Evolutionary conservation across 2,888 invertebrate species (phyloP).

Genomic region (Dugesia japonica): DNA sequence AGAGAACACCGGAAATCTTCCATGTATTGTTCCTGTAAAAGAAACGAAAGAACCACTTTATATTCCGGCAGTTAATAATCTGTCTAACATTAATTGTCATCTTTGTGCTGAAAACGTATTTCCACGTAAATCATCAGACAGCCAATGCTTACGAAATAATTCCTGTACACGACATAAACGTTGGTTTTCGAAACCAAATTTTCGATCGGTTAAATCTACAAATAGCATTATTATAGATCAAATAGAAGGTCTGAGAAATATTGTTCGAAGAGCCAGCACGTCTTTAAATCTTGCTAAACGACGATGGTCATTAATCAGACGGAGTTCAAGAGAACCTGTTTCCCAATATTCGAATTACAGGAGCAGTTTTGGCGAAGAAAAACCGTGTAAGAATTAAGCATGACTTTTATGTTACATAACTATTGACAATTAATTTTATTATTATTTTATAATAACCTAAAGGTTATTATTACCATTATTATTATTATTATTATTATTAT

Average conservation of each 20-base stretch:
- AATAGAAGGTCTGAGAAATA: slow-evolving; percentile 6
- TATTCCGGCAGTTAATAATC: background rate
- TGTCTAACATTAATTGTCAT: background rate
- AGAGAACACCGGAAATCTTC: background rate
- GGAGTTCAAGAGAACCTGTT: background rate
- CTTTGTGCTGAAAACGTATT: background rate
- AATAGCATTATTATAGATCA: background rate
- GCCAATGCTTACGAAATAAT: background rate
- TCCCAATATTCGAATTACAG: background rate
- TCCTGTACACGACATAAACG: background rate
- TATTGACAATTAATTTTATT: no score
- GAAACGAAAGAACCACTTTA: background rate
- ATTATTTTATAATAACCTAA: no score
- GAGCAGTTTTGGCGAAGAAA: background rate
- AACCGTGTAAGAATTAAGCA: background rate
- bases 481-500: no score
- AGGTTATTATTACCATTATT: no score
- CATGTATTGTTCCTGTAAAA: background rate
- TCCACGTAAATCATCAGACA: background rate
- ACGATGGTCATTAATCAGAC: background rate
- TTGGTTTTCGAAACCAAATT: background rate
- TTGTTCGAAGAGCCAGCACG: background rate
- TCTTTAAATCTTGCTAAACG: slow-evolving; percentile 2
- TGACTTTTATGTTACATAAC: no score
- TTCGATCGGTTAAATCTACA: background rate